These are phyloP conservation scores for Folsomia manolachei DNA, from an alignment of 2,888 invertebrate species.

Conservation along the genomic window DNA sequence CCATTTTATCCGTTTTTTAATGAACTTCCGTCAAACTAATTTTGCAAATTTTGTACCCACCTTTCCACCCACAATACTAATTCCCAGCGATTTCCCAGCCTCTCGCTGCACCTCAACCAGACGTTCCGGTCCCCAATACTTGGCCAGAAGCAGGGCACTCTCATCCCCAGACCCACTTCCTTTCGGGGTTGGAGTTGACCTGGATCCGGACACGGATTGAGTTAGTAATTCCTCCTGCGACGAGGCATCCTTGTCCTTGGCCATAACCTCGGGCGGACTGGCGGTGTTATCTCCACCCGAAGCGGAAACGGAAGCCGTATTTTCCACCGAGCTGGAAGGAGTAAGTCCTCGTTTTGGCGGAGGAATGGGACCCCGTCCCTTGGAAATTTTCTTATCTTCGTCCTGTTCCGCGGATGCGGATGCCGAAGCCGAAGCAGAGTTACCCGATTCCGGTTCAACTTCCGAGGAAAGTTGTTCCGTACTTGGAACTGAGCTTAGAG, in stretches of 20 bases:
- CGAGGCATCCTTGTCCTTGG: conserved; percentile 11
- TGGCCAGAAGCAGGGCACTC: conserved; percentile 59
- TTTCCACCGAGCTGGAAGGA: conserved; percentile 5
- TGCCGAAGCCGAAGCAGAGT: background rate
- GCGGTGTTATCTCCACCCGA: background rate
- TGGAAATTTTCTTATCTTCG: background rate
- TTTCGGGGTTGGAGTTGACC: conserved; percentile 21
- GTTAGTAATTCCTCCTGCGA: conserved; percentile 25
- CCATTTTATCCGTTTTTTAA: too few relatives aligned
- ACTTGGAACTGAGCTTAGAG: background rate
- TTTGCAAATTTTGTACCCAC: too few relatives aligned
- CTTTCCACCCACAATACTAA: conserved; percentile 95
- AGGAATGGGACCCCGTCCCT: background rate
- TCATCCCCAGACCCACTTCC: conserved; percentile 43
- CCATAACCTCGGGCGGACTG: background rate
- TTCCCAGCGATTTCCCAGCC: conserved; percentile 80
- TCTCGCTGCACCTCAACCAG: conserved; percentile 70
- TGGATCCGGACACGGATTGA: background rate
- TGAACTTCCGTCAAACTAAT: background rate
- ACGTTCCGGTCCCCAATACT: conserved; percentile 81
- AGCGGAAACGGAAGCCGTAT: background rate
- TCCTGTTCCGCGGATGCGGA: too few relatives aligned
- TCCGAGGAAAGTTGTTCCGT: background rate
- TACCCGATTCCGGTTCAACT: background rate
- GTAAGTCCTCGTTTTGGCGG: background rate